Evolutionary conservation across 2,113 vertebrate species (phyloP).

Genomic region (Datnioides undecimradiatus): DNA sequence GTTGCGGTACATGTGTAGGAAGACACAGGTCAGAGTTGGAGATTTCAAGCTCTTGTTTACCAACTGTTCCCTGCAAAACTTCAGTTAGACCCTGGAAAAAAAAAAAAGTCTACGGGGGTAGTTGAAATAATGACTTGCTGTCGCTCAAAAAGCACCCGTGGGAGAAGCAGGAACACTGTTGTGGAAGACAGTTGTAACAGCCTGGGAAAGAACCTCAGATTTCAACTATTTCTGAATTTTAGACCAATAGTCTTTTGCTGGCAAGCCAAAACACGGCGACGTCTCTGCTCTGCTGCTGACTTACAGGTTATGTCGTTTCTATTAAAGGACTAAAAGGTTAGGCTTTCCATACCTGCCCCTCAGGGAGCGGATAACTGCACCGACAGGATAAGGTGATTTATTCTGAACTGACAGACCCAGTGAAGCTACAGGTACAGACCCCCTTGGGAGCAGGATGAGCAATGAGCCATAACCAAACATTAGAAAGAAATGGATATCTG

Average conservation of each 20-base stretch:
- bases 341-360: constrained; percentile 8
- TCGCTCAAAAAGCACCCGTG: constrained; percentile 44
- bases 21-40: constrained; percentile 31
- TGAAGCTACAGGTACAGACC: constrained; percentile 28
- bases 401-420: constrained; percentile 37
- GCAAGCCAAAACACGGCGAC: constrained; percentile 7
- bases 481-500: constrained; percentile 18
- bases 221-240: constrained; percentile 38
- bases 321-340: background rate
- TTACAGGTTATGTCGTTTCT: background rate
- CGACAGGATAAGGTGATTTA: constrained; percentile 48
- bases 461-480: constrained; percentile 22
- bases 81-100: constrained; percentile 7
- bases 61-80: constrained; percentile 31
- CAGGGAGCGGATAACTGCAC: constrained; percentile 23
- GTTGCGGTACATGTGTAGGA: constrained; percentile 52
- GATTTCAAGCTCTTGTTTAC: constrained; percentile 53
- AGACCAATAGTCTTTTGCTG: constrained; percentile 36
- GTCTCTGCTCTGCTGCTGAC: background rate
- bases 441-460: constrained; percentile 22
- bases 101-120: constrained; percentile 6
- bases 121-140: constrained; percentile 53
- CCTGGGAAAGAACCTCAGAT: constrained; percentile 27
- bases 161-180: constrained; percentile 39
- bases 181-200: constrained; percentile 38